These are phyloP conservation scores for Dinomys branickii DNA, from an alignment of 2,113 vertebrate genomes.

Conservation along the genomic window DNA sequence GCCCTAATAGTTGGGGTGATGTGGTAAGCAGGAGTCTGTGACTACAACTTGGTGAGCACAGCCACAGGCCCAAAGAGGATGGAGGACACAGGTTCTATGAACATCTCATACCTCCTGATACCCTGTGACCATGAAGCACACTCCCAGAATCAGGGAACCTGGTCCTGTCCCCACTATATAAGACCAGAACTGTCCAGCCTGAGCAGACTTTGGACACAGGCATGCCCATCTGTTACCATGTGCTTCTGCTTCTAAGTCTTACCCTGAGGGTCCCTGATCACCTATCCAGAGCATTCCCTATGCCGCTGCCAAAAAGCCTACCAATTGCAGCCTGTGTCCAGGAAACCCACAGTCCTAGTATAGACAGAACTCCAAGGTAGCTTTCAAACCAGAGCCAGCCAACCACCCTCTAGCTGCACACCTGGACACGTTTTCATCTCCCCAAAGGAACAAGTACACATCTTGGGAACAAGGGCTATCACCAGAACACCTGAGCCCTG, in stretches of 20 bases:
- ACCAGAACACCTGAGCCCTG: background rate
- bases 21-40: background rate
- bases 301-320: background rate
- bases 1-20: background rate
- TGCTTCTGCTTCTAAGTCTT: background rate
- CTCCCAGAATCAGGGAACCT: background rate
- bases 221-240: no score
- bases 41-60: background rate
- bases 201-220: background rate
- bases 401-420: background rate
- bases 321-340: background rate
- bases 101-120: background rate
- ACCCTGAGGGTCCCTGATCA: background rate
- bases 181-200: background rate
- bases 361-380: background rate
- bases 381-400: background rate
- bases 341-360: background rate
- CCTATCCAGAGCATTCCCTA: background rate
- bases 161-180: no score
- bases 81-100: no score
- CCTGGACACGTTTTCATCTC: background rate
- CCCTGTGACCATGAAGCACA: background rate
- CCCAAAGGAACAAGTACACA: background rate
- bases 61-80: background rate
- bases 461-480: background rate